Conservation (phyloP, 1,140 invertebrate species). For the Macrosteles quadrilineatus region DNA sequence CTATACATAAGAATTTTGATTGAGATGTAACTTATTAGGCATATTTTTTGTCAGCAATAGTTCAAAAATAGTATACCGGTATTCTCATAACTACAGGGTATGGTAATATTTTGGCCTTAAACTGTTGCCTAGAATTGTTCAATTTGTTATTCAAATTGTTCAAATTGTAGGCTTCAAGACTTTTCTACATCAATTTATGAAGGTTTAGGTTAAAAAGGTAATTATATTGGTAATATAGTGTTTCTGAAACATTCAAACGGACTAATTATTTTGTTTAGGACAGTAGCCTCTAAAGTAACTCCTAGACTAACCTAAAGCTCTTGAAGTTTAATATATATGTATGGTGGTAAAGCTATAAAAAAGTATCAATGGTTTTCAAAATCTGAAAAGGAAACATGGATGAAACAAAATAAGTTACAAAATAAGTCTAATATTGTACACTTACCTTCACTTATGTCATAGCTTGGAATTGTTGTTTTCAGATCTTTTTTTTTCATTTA, state of each 20-base stretch:
- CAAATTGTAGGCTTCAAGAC: too few species aligned
- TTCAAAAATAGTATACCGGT: too few species aligned
- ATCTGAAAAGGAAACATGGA: background rate
- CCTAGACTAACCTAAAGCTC: background rate
- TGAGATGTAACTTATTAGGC: background rate
- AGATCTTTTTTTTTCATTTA: background rate
- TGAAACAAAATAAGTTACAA: too few species aligned
- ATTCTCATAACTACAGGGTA: background rate
- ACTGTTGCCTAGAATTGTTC: background rate
- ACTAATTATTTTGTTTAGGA: too few species aligned
- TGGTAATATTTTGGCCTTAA: too few species aligned
- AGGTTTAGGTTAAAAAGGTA: too few species aligned
- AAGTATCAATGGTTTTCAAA: background rate
- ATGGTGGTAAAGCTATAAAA: background rate
- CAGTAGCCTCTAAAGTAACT: too few species aligned
- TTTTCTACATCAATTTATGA: too few species aligned
- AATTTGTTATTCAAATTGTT: too few species aligned
- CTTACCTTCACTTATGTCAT: background rate
- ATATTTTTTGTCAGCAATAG: background rate
- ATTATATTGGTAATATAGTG: too few species aligned
- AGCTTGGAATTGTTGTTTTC: background rate
- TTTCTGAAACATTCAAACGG: too few species aligned
- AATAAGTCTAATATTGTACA: background rate
- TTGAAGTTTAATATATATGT: background rate
- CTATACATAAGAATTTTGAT: background rate